Evolutionary conservation across 2,797 vertebrate genomes (phyloP).

Genomic region (Cygnus olor): DNA sequence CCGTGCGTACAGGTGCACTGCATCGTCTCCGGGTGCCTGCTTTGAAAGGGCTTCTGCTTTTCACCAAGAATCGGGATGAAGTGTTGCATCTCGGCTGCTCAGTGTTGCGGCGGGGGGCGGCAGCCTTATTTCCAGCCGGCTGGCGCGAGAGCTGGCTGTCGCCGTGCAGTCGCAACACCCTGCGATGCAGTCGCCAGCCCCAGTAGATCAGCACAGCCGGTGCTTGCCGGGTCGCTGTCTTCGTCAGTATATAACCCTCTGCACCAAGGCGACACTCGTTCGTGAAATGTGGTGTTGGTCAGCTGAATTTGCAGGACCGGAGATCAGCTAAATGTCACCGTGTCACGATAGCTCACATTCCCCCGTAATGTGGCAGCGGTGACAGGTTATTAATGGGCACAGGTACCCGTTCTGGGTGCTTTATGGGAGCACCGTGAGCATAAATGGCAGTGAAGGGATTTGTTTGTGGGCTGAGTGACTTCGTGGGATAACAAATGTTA

Average conservation of each 20-base stretch:
- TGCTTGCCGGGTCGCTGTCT: background rate
- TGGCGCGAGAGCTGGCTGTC: background rate
- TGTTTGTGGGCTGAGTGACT: slow-evolving; percentile 65
- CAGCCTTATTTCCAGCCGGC: slow-evolving; percentile 3
- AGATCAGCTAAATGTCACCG: slow-evolving; percentile 58
- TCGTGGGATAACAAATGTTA: slow-evolving; percentile 58
- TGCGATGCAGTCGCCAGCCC: background rate
- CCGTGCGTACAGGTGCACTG: background rate
- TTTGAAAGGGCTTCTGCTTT: slow-evolving; percentile 32
- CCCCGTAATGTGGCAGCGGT: background rate
- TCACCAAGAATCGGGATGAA: background rate
- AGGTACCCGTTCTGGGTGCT: slow-evolving; percentile 55
- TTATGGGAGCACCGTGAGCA: slow-evolving; percentile 57
- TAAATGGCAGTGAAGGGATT: slow-evolving; percentile 63
- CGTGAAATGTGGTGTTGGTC: slow-evolving; percentile 12
- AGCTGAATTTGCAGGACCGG: slow-evolving; percentile 27
- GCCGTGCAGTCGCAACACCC: background rate
- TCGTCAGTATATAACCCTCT: background rate
- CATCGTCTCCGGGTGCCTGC: slow-evolving; percentile 14
- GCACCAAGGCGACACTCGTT: background rate
- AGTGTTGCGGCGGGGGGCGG: background rate
- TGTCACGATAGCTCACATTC: background rate
- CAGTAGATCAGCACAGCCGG: background rate
- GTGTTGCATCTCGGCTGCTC: background rate
- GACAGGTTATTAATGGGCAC: slow-evolving; percentile 54